These are phyloP conservation scores for Xestobium rufovillosum DNA, from an alignment of 2,888 invertebrate genomes.

Conservation along the genomic window DNA sequence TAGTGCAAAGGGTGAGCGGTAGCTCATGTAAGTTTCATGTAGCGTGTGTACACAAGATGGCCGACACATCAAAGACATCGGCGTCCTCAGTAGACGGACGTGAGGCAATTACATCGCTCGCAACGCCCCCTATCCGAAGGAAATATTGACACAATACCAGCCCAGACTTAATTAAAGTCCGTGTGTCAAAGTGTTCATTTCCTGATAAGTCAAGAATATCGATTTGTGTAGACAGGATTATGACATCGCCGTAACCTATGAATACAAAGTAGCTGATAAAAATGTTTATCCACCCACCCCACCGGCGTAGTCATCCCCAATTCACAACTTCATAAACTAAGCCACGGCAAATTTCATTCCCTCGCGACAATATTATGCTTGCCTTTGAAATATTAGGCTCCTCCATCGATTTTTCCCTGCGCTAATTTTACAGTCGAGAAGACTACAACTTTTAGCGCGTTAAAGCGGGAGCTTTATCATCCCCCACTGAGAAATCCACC, in stretches of 20 bases:
- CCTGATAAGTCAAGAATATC: constrained; percentile 39
- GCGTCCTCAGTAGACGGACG: constrained; percentile 32
- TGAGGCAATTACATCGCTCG: constrained; percentile 39
- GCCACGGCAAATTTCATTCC: constrained; percentile 35
- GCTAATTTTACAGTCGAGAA: constrained; percentile 1
- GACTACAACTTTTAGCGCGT: background rate
- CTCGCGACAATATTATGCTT: constrained; percentile 30
- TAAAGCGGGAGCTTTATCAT: no score
- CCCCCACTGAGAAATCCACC: no score
- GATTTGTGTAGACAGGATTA: constrained; percentile 42
- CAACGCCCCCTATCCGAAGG: constrained; percentile 27
- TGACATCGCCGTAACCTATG: constrained; percentile 42
- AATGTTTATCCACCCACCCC: constrained; percentile 39
- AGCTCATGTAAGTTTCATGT: constrained; percentile 44
- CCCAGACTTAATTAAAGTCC: constrained; percentile 38
- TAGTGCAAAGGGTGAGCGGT: constrained; percentile 33
- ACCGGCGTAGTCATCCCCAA: constrained; percentile 25
- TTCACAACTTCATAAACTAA: constrained; percentile 35
- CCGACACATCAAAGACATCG: constrained; percentile 41
- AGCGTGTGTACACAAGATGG: constrained; percentile 38
- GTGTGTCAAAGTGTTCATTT: constrained; percentile 41
- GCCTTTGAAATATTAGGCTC: constrained; percentile 18
- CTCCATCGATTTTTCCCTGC: constrained; percentile 27
- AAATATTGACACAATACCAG: constrained; percentile 38
- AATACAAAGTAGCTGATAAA: constrained; percentile 45